Percentiles rank a stretch among this genome's conserved stretches.
phyloP scores from a whole-genome alignment of 2,797 vertebrate genomes.

The Parauchenoglanis ngamensis region DNA sequence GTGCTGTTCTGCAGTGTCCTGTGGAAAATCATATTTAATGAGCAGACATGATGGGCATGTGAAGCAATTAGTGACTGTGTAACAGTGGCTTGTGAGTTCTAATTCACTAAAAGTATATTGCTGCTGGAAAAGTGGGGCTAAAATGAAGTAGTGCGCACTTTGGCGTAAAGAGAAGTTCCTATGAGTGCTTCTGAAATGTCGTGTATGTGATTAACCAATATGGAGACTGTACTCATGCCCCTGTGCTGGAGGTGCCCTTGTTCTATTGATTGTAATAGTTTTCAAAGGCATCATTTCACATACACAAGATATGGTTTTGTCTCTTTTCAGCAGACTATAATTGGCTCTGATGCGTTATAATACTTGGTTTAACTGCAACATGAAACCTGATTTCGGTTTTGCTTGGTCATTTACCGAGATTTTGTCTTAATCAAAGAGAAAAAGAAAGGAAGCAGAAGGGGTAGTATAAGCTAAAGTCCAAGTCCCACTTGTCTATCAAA shows the following conservation, averaged over 20 bases:
- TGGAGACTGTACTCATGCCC: not conserved
- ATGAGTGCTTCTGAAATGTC: not conserved
- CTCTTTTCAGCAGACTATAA: constrained; percentile 18
- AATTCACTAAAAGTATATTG: not conserved
- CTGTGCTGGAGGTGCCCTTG: constrained; percentile 19
- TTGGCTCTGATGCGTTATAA: constrained; percentile 3
- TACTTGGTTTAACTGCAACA: not conserved
- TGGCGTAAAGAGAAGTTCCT: not conserved
- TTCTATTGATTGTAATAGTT: constrained; percentile 25
- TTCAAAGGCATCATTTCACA: constrained; percentile 37
- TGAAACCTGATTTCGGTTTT: not conserved
- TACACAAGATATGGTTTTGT: constrained; percentile 5
- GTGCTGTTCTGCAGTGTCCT: not conserved
- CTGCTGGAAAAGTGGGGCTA: not conserved
- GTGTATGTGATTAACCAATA: not conserved
- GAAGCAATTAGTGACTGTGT: constrained; percentile 15
- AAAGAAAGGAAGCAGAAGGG: not conserved
- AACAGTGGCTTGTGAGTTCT: constrained; percentile 3
- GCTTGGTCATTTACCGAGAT: not conserved
- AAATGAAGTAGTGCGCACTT: not conserved
- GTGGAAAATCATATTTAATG: not conserved
- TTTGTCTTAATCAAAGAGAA: not conserved
- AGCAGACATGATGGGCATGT: constrained; percentile 1
- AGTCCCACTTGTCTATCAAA: not conserved
- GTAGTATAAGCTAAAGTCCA: not conserved